A percentile compares a stretch with the other conserved stretches of the same genome.
Conservation (phyloP, 1,140 invertebrate genomes). For the Bactericera cockerelli region DNA sequence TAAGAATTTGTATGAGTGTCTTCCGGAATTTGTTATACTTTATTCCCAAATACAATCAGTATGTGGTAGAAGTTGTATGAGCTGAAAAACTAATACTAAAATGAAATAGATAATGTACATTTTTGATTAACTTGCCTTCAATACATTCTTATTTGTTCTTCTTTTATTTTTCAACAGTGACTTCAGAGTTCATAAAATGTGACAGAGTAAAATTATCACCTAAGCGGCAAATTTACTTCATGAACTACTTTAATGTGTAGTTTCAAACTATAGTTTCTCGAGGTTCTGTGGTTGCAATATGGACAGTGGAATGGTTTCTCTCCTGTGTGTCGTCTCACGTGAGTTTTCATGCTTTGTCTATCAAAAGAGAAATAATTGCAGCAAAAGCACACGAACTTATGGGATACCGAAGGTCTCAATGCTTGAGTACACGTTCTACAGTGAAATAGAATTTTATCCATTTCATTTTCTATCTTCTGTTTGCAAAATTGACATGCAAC, state of each 20-base stretch:
- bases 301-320: slow-evolving; percentile 41
- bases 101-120: too few species aligned
- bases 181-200: too few species aligned
- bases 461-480: neutral
- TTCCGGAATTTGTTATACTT: too few species aligned
- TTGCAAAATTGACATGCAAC: neutral
- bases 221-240: neutral
- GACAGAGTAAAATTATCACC: too few species aligned
- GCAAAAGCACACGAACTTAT: neutral
- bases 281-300: neutral
- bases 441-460: neutral
- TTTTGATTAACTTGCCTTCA: too few species aligned
- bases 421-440: neutral
- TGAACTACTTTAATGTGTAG: neutral
- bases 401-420: neutral
- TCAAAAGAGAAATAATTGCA: neutral
- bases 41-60: too few species aligned
- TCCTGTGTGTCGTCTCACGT: slow-evolving; percentile 29
- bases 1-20: too few species aligned
- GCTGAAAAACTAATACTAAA: too few species aligned
- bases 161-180: too few species aligned
- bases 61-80: too few species aligned
- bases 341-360: slow-evolving; percentile 1
- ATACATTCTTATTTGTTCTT: too few species aligned
- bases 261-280: neutral